Conservation (phyloP, 2,797 vertebrate genomes). For the Muscicapa comitata region DNA sequence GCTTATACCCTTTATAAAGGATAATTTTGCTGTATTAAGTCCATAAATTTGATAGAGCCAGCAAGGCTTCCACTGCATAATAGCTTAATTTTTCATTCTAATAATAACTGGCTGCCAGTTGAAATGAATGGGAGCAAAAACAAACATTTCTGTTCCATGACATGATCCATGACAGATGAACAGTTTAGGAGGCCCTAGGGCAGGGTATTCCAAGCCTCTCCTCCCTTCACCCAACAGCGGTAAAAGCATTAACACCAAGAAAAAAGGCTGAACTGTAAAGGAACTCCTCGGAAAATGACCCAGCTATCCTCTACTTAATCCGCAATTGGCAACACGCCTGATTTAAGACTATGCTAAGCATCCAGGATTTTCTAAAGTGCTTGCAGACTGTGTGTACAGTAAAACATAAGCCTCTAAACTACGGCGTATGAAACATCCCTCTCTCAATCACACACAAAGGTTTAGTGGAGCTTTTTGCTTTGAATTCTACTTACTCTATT, state of each 20-base stretch:
- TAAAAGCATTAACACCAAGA: conserved; percentile 63
- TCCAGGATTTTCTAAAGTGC: conserved; percentile 45
- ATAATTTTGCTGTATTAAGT: conserved; percentile 74
- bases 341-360: conserved; percentile 45
- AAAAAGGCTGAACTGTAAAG: conserved; percentile 58
- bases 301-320: conserved; percentile 41
- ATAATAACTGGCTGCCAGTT: conserved; percentile 76
- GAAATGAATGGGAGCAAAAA: conserved; percentile 75
- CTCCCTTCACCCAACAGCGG: conserved; percentile 14
- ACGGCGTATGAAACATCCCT: neutral
- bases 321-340: conserved; percentile 46
- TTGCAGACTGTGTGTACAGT: conserved; percentile 45
- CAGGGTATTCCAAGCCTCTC: conserved; percentile 51
- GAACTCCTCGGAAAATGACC: conserved; percentile 60
- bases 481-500: neutral
- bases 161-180: conserved; percentile 69
- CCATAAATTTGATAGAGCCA: conserved; percentile 74
- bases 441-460: neutral
- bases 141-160: conserved; percentile 72
- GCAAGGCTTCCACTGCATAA: conserved; percentile 64
- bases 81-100: conserved; percentile 78
- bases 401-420: neutral
- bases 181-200: conserved; percentile 55
- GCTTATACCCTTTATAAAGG: conserved; percentile 64
- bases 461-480: neutral